These are phyloP conservation scores for Drosophila melanocephala DNA, from an alignment of 2,888 invertebrate species.

Conservation along the genomic window DNA sequence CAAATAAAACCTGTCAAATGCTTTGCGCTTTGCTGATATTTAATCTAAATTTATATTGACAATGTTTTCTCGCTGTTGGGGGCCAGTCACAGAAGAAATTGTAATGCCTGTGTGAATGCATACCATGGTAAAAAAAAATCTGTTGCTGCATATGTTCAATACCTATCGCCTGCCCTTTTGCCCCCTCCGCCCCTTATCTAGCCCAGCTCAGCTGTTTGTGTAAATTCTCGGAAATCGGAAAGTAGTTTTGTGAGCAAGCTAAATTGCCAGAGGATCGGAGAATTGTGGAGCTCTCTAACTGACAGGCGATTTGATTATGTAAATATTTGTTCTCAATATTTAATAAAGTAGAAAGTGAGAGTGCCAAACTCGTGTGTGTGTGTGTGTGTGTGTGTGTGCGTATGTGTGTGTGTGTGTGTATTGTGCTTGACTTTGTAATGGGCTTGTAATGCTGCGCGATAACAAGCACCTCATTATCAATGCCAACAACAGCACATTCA, in stretches of 20 bases:
- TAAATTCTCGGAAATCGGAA: conserved; percentile 10
- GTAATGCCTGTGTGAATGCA: neutral
- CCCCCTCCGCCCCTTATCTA: neutral
- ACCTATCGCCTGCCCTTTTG: neutral
- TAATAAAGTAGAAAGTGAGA: conserved; percentile 10
- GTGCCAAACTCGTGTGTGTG: neutral
- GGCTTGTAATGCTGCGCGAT: conserved; percentile 56
- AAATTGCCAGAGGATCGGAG: neutral
- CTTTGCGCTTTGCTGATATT: conserved; percentile 54
- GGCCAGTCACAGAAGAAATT: conserved; percentile 10
- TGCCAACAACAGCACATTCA: conserved; percentile 12
- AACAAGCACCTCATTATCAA: conserved; percentile 36
- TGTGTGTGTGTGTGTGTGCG: conserved; percentile 1
- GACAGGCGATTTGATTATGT: conserved; percentile 39
- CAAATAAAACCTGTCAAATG: conserved; percentile 58
- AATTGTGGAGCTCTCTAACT: neutral
- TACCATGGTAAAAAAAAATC: neutral
- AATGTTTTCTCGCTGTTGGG: conserved; percentile 20
- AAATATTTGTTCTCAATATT: conserved; percentile 32
- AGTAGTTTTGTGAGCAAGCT: conserved; percentile 23
- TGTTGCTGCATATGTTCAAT: conserved; percentile 17
- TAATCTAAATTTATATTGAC: conserved; percentile 59
- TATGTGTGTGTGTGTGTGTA: conserved; percentile 6
- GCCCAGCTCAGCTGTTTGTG: neutral
- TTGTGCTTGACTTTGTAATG: conserved; percentile 49